Conservation (phyloP, 2,113 vertebrate genomes). For the Scophthalmus maximus region DNA sequence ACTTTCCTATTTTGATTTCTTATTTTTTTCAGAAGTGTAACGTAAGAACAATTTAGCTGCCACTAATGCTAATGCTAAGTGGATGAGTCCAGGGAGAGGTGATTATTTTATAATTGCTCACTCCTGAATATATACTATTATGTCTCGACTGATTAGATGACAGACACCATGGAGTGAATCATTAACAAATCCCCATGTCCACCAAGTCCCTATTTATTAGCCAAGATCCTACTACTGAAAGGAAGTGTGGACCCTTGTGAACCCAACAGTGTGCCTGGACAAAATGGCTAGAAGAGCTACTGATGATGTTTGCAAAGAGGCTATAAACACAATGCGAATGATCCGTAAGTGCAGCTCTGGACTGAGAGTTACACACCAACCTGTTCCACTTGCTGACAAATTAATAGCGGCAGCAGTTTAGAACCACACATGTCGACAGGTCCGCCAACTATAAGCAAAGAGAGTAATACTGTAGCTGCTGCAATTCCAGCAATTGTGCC, state of each 20-base stretch:
- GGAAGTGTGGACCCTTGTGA: not conserved
- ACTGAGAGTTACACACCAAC: not conserved
- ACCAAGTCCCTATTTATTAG: slow-evolving; percentile 16
- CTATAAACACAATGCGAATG: not conserved
- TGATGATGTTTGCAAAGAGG: not conserved
- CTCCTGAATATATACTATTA: slow-evolving; percentile 51
- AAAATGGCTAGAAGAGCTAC: not conserved
- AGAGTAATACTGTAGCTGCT: not conserved
- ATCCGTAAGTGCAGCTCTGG: not conserved
- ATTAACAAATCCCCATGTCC: slow-evolving; percentile 27
- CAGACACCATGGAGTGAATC: slow-evolving; percentile 28
- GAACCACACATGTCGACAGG: not conserved
- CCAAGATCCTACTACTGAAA: slow-evolving; percentile 3
- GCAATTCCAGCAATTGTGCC: not conserved
- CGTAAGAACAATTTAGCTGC: slow-evolving; percentile 33
- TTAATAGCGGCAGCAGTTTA: not conserved
- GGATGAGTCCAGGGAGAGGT: slow-evolving; percentile 35
- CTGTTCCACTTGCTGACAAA: not conserved
- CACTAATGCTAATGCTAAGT: slow-evolving; percentile 53
- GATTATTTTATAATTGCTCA: slow-evolving; percentile 56
- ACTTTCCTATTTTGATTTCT: too few relatives aligned
- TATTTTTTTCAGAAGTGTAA: slow-evolving; percentile 14
- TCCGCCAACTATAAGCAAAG: not conserved
- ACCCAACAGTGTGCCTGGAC: not conserved
- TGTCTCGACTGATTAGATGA: slow-evolving; percentile 50